A percentile compares a stretch with the other conserved stretches of the same genome.
Evolutionary conservation across 2,113 vertebrate species (phyloP).

Genomic region (Accipiter virgatus): DNA sequence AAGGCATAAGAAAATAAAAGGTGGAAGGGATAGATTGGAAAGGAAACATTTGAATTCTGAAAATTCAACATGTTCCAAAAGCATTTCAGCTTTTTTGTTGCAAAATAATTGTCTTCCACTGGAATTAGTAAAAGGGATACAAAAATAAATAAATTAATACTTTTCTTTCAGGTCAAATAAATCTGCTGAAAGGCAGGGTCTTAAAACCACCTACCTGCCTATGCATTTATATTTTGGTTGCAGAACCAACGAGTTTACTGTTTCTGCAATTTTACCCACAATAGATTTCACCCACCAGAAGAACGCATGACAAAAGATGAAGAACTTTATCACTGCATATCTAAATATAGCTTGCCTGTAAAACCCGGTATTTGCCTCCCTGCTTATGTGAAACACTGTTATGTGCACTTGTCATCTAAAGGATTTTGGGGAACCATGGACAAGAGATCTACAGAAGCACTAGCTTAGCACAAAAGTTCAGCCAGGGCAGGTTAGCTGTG

Average conservation of each 20-base stretch:
- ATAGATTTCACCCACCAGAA: neutral
- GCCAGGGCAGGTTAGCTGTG: accelerated
- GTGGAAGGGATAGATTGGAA: neutral
- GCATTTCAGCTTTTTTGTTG: neutral
- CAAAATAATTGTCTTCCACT: neutral
- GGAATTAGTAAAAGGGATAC: neutral
- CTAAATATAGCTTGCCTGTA: neutral
- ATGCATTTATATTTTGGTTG: neutral
- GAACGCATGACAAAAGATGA: neutral
- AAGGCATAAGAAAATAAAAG: neutral
- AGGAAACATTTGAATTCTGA: neutral
- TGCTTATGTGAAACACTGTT: neutral
- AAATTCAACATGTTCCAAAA: neutral
- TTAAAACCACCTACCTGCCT: neutral
- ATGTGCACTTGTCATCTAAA: neutral
- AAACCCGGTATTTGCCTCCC: neutral
- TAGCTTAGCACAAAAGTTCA: neutral
- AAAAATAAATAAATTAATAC: neutral
- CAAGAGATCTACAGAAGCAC: neutral
- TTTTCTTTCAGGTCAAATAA: neutral
- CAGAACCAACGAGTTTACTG: neutral
- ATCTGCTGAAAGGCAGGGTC: neutral
- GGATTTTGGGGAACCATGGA: neutral
- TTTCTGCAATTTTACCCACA: neutral
- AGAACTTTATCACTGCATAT: neutral